Base-by-base conservation (phyloP, 2,113 vertebrate genomes). In the Quiscalus mexicanus region DNA sequence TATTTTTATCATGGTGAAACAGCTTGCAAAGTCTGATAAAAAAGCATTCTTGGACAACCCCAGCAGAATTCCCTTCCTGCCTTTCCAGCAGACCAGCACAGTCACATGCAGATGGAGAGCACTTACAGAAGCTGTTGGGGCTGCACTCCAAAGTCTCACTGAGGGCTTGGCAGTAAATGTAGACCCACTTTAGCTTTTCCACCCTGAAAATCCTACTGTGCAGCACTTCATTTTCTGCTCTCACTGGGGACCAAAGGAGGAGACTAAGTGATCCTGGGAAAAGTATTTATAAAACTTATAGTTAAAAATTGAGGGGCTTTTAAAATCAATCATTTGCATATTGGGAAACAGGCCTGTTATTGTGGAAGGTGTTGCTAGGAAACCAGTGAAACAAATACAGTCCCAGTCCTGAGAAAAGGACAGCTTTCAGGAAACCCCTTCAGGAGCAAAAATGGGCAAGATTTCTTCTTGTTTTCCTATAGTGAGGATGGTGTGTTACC, bases 321-420 rank as follows among this genome's bases (percentile, higher is more conserved):
- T 47, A 80, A 96, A 95, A 88, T 85, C 63, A 45, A 50, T 88
- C 35, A 74, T 93, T 93, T 86, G 89, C 71, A 81, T 95, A 78
- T 71, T 81, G 64, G 60, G 59, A 89, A 60, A 91, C 47, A 95
- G 80, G 64, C 87, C 49, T 87, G 3, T 77, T 88, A 59, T 82
- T 93, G 73, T 95, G 77, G 68, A 81, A 78, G 70, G 37, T 81
- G 94, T 97, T 96, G 95, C 95, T 95, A 78, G 93, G 95, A 89
- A 81, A 96, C 89, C 56, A 75, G 0, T n/a, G 89, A 82, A 88
- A 77, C 39, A 90, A 84, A 78, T 78, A 76, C 87, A 77, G 75
- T 37, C 21, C 24, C 42, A 33, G 44, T 52, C 85, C 50, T 83
- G 64, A 89, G 79, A 70, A 95, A 77, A 84, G 30, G 55, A 41